Evolutionary conservation across 2,797 vertebrate species (phyloP).

Genomic region (Serranus cabrilla): DNA sequence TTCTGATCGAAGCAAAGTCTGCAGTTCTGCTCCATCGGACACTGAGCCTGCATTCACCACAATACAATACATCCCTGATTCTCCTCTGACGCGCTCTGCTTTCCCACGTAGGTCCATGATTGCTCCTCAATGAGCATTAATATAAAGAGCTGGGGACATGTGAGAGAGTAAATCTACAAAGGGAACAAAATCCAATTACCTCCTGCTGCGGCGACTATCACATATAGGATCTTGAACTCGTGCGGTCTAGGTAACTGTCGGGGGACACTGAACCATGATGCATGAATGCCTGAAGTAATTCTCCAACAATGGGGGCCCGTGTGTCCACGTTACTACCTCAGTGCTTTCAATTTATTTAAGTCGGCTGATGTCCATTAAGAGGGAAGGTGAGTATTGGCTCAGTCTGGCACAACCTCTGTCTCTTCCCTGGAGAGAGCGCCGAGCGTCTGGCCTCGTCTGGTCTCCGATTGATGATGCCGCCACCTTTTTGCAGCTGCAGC

Average conservation of each 20-base stretch:
- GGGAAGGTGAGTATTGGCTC: constrained; percentile 55
- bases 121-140: constrained; percentile 74
- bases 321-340: constrained; percentile 57
- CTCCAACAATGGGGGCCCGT: constrained; percentile 56
- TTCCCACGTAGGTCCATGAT: constrained; percentile 56
- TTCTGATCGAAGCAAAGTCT: constrained; percentile 32
- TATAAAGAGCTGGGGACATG: constrained; percentile 55
- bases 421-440: constrained; percentile 59
- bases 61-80: constrained; percentile 40
- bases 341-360: constrained; percentile 74
- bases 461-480: constrained; percentile 41
- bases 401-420: constrained; percentile 34
- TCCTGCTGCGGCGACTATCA: constrained; percentile 54
- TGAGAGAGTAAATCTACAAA: constrained; percentile 65
- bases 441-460: constrained; percentile 47
- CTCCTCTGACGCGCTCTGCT: constrained; percentile 13
- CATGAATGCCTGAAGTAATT: constrained; percentile 63
- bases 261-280: constrained; percentile 63
- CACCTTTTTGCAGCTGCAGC: constrained; percentile 15
- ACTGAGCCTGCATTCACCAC: constrained; percentile 26
- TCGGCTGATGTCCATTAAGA: constrained; percentile 72
- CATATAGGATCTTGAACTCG: constrained; percentile 65
- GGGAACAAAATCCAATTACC: constrained; percentile 81
- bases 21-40: constrained; percentile 52
- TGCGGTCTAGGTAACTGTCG: constrained; percentile 68